A percentile compares a stretch with the other conserved stretches of the same genome.
Conservation (phyloP, 2,797 vertebrate species). For the Danio albolineatus region DNA sequence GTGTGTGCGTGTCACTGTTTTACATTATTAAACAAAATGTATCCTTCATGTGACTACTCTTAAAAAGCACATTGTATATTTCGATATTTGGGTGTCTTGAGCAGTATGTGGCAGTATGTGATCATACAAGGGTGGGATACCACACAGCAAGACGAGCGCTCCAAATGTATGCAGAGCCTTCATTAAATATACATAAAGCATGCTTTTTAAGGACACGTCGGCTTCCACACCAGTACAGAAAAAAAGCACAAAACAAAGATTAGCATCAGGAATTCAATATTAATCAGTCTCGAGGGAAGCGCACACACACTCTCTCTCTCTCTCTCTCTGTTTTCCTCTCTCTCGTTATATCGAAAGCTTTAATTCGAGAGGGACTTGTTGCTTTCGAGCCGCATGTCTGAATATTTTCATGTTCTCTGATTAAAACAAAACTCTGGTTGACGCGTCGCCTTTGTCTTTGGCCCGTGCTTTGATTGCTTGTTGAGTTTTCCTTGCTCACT, state of each 20-base stretch:
- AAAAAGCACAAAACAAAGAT: constrained; percentile 80
- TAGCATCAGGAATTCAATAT: constrained; percentile 84
- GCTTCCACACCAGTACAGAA: constrained; percentile 61
- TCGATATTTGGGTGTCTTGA: constrained; percentile 22
- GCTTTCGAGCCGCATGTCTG: constrained; percentile 69
- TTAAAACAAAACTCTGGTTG: constrained; percentile 76
- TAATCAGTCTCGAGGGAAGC: constrained; percentile 85
- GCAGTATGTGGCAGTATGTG: constrained; percentile 40
- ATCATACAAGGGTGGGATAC: constrained; percentile 70
- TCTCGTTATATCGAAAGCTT: constrained; percentile 66
- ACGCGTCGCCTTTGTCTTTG: constrained; percentile 50
- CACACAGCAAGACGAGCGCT: constrained; percentile 79
- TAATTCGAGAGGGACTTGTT: constrained; percentile 79
- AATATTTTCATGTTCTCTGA: constrained; percentile 78
- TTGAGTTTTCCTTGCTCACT: constrained; percentile 71
- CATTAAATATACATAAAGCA: constrained; percentile 82
- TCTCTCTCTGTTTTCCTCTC: constrained; percentile 30
- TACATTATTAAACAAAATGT: constrained; percentile 22
- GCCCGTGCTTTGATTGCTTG: constrained; percentile 69
- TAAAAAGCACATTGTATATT: constrained; percentile 5
- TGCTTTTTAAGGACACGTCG: constrained; percentile 61
- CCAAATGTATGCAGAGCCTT: constrained; percentile 81
- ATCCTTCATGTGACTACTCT: neutral
- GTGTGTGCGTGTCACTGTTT: neutral
- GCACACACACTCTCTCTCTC: neutral